These are phyloP conservation scores for Xiphias gladius DNA, from an alignment of 2,113 vertebrate genomes.

Conservation along the genomic window DNA sequence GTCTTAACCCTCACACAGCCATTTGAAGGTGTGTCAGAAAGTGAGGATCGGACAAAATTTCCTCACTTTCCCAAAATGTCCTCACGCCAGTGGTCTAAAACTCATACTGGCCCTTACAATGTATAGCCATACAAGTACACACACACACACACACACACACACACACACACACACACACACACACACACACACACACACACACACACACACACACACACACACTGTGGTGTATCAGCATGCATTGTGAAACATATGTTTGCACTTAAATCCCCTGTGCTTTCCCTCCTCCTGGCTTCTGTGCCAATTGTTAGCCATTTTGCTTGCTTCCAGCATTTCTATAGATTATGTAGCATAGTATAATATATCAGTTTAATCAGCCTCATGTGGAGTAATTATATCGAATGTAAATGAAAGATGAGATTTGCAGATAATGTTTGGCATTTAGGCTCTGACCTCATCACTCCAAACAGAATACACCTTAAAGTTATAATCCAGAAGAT, in stretches of 20 bases:
- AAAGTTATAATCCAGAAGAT: background rate
- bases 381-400: too few relatives aligned
- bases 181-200: background rate
- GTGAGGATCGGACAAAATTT: too few relatives aligned
- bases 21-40: too few relatives aligned
- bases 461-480: background rate
- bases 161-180: background rate
- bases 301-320: conserved; percentile 17
- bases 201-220: conserved; percentile 12
- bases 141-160: background rate
- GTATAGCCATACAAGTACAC: too few relatives aligned
- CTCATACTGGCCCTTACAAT: too few relatives aligned
- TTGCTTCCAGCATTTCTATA: background rate
- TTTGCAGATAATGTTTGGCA: background rate
- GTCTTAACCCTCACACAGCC: too few relatives aligned
- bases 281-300: conserved; percentile 12
- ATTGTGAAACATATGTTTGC: conserved; percentile 66
- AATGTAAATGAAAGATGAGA: background rate
- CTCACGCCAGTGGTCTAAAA: too few relatives aligned
- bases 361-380: background rate
- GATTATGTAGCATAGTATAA: background rate
- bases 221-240: conserved; percentile 52
- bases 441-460: background rate
- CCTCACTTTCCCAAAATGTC: too few relatives aligned
- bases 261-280: conserved; percentile 48